Conservation (phyloP, 1,140 invertebrate genomes). For the Drosophila pseudoobscura region DNA sequence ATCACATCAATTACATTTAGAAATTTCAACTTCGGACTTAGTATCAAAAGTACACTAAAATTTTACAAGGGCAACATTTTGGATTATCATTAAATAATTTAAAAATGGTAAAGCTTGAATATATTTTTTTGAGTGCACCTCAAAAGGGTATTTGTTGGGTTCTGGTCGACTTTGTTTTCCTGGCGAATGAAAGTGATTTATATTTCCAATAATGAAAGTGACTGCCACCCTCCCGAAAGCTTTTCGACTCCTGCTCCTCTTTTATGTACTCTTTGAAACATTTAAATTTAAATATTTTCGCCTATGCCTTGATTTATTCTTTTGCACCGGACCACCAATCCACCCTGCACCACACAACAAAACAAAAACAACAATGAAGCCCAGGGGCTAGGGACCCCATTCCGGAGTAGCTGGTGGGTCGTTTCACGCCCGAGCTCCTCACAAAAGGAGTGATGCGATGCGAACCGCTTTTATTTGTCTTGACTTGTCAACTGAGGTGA, state of each 20-base stretch:
- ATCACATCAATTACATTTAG: no score
- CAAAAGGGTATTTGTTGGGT: constrained; percentile 51
- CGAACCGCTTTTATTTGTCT: constrained; percentile 69
- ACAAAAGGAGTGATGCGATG: constrained; percentile 51
- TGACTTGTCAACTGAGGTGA: constrained; percentile 74
- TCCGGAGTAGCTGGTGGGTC: constrained; percentile 1
- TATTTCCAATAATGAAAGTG: constrained; percentile 82
- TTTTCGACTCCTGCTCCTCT: constrained; percentile 16
- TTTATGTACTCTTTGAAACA: constrained; percentile 60
- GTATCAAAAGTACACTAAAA: no score
- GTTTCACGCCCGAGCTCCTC: constrained; percentile 61
- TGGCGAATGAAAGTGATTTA: constrained; percentile 78
- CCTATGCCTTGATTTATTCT: constrained; percentile 78
- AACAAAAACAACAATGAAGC: constrained; percentile 11
- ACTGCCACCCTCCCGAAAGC: constrained; percentile 36
- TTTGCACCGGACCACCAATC: constrained; percentile 16
- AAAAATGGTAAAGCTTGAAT: no score
- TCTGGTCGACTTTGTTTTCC: constrained; percentile 50
- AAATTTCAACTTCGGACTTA: no score
- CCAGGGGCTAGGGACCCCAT: constrained; percentile 2
- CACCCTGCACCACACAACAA: constrained; percentile 15
- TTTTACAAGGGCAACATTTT: no score
- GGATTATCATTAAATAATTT: no score
- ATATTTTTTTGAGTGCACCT: constrained; percentile 1
- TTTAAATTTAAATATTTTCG: constrained; percentile 82